Percentiles rank a stretch among this genome's conserved stretches.
Evolutionary conservation across 2,888 invertebrate species (phyloP).

Genomic region (Leptopilina drosophilae): DNA sequence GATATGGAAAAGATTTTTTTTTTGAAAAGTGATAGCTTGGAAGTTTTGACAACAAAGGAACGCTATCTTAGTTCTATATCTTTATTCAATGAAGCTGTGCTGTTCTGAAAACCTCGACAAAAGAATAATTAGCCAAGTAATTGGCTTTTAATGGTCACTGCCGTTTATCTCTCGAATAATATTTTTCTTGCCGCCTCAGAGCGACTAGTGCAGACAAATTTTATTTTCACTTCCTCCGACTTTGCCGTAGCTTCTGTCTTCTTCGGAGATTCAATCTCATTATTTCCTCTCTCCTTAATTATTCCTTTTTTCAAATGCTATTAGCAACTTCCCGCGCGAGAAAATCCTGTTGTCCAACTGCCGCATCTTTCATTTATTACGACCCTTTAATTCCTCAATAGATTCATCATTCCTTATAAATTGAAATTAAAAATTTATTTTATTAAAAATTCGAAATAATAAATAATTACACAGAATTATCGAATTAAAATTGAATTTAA

Average conservation of each 20-base stretch:
- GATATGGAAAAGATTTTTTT: no score
- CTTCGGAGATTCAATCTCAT: constrained; percentile 60
- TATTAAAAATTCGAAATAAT: no score
- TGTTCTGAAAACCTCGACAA: constrained; percentile 44
- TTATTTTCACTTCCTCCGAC: constrained; percentile 52
- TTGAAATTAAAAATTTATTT: background rate
- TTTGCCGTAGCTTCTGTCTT: constrained; percentile 38
- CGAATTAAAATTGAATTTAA: no score
- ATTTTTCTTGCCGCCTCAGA: constrained; percentile 52
- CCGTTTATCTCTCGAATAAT: constrained; percentile 58
- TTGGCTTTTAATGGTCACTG: constrained; percentile 56
- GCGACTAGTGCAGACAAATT: constrained; percentile 54
- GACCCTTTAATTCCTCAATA: constrained; percentile 55
- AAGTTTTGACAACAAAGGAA: constrained; percentile 4
- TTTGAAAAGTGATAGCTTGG: background rate
- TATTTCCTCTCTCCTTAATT: constrained; percentile 64
- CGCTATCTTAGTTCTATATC: constrained; percentile 7
- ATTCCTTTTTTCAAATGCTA: constrained; percentile 66
- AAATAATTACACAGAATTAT: no score
- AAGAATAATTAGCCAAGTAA: constrained; percentile 60
- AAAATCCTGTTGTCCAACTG: constrained; percentile 58
- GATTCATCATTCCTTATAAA: constrained; percentile 54
- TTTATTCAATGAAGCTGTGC: constrained; percentile 25
- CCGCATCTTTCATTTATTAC: constrained; percentile 57
- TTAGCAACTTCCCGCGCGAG: constrained; percentile 62